Evolutionary conservation across 2,113 vertebrate species (phyloP).

Genomic region (Tringa solitaria): DNA sequence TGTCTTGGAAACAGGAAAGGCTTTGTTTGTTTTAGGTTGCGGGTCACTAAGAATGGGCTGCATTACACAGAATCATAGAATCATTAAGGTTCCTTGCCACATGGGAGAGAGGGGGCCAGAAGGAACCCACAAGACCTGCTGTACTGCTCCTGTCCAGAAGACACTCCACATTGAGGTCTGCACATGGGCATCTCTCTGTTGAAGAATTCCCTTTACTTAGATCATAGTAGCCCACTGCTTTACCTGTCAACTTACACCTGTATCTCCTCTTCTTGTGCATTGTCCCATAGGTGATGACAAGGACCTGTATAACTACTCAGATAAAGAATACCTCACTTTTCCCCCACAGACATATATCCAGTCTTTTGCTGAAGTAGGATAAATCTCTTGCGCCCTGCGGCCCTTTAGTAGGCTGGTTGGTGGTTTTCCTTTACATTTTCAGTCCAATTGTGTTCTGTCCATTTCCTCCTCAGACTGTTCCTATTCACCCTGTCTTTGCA

Average conservation of each 20-base stretch:
- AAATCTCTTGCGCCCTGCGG: background rate
- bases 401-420: background rate
- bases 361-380: background rate
- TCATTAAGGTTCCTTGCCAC: background rate
- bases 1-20: background rate
- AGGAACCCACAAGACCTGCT: accelerated
- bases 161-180: background rate
- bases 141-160: background rate
- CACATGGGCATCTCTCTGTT: background rate
- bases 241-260: background rate
- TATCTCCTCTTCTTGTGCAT: background rate
- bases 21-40: background rate
- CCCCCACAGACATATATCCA: background rate
- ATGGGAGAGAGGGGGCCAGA: background rate
- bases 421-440: background rate
- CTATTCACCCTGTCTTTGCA: background rate
- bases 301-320: background rate
- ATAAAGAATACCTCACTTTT: background rate
- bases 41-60: background rate
- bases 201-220: background rate
- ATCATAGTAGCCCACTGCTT: background rate
- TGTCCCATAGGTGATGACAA: background rate
- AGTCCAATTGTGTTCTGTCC: background rate
- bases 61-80: no score
- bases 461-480: background rate